phyloP scores from a whole-genome alignment of 2,797 vertebrate species.

The Acomys russatus region DNA sequence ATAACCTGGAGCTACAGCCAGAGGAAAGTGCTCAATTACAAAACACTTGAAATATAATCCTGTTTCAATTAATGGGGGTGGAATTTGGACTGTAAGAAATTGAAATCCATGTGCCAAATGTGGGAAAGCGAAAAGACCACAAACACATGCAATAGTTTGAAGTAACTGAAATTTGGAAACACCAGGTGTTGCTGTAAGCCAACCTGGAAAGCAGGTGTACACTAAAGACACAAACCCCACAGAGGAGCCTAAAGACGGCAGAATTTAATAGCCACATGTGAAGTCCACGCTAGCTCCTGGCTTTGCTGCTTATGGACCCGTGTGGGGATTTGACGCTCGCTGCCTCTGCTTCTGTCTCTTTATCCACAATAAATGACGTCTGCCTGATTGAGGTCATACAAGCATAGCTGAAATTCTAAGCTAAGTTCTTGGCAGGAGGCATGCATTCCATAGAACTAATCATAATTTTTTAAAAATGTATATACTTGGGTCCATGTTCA shows the following conservation, averaged over 20 bases:
- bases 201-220: background rate
- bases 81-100: conserved; percentile 61
- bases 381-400: background rate
- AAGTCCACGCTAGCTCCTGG: background rate
- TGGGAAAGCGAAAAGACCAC: conserved; percentile 45
- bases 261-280: background rate
- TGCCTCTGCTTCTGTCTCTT: background rate
- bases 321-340: too few relatives aligned
- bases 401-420: background rate
- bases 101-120: conserved; percentile 56
- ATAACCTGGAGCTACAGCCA: conserved; percentile 66
- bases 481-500: too few relatives aligned
- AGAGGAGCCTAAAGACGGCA: background rate
- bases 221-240: background rate
- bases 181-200: background rate
- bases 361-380: background rate
- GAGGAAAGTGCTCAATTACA: conserved; percentile 69
- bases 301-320: background rate
- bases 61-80: conserved; percentile 65
- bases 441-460: background rate
- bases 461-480: background rate
- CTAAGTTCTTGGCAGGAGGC: background rate
- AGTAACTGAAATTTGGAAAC: conserved; percentile 16
- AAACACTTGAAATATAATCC: conserved; percentile 77
- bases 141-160: conserved; percentile 57